These are phyloP conservation scores for Pollenia labialis DNA, from an alignment of 2,888 invertebrate genomes.

Conservation along the genomic window DNA sequence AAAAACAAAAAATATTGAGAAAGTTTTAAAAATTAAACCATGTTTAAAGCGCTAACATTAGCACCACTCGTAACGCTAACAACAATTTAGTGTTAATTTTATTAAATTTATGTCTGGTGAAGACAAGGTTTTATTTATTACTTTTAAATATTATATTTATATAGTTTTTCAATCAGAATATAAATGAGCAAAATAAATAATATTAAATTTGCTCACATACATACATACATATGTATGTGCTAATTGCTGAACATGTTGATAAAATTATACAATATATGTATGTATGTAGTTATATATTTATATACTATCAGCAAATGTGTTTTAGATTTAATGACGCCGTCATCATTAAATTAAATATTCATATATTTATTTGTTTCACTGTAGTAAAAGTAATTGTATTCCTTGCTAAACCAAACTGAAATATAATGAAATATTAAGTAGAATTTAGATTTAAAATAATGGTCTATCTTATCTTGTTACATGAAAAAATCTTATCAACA, in stretches of 20 bases:
- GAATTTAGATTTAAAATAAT: not conserved
- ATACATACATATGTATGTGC: not conserved
- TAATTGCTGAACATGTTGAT: not conserved
- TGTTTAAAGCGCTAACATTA: no score
- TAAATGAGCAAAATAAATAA: no score
- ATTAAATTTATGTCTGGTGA: no score
- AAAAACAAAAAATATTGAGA: not conserved
- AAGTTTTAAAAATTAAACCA: not conserved
- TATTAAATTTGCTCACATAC: not conserved
- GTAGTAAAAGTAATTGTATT: not conserved
- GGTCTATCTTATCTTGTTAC: constrained; percentile 2
- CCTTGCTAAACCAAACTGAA: not conserved
- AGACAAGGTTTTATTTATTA: no score
- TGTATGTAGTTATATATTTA: not conserved
- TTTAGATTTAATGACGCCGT: constrained; percentile 12
- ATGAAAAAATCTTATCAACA: constrained; percentile 13
- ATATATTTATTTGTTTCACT: not conserved
- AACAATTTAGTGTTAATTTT: no score
- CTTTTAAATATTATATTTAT: no score
- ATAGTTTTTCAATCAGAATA: no score
- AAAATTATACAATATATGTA: not conserved
- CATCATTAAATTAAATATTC: constrained; percentile 8
- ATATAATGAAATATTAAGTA: not conserved
- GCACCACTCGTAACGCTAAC: no score
- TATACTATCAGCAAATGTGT: not conserved